Conservation (phyloP, 1,140 invertebrate genomes). For the Drosophila pandora region DNA sequence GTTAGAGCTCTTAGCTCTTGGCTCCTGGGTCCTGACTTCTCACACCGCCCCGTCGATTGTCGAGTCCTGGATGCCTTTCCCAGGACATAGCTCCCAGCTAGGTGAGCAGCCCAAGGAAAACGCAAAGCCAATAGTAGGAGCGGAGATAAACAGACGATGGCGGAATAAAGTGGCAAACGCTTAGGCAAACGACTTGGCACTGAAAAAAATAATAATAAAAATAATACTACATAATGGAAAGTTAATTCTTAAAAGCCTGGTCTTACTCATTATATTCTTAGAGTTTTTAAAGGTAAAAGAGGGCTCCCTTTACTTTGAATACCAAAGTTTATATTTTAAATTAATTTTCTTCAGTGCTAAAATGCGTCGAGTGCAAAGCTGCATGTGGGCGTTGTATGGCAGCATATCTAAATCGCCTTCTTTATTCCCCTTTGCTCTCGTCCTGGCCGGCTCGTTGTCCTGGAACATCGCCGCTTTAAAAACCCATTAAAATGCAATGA, state of each 20-base stretch:
- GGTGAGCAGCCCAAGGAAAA: conserved; percentile 29
- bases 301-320: too few species aligned
- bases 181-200: conserved; percentile 34
- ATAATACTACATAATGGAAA: not conserved
- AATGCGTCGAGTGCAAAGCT: conserved; percentile 8
- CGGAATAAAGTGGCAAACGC: conserved; percentile 68
- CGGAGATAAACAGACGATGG: conserved; percentile 70
- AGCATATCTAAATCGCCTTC: conserved; percentile 39
- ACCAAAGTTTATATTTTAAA: not conserved
- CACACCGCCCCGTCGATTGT: not conserved
- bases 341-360: conserved; percentile 6
- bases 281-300: too few species aligned
- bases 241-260: not conserved
- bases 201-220: not conserved
- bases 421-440: not conserved
- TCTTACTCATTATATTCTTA: too few species aligned
- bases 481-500: conserved; percentile 72
- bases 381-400: conserved; percentile 33
- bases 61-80: not conserved
- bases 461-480: conserved; percentile 45
- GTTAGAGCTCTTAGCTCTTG: conserved; percentile 2
- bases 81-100: conserved; percentile 1
- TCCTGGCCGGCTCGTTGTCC: conserved; percentile 7
- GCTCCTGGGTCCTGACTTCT: conserved; percentile 1
- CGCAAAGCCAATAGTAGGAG: conserved; percentile 31